Evolutionary conservation across 2,888 invertebrate species (phyloP), one percentile per base, ranked within the genome.

Genomic region (Pyrochroa serraticornis): DNA sequence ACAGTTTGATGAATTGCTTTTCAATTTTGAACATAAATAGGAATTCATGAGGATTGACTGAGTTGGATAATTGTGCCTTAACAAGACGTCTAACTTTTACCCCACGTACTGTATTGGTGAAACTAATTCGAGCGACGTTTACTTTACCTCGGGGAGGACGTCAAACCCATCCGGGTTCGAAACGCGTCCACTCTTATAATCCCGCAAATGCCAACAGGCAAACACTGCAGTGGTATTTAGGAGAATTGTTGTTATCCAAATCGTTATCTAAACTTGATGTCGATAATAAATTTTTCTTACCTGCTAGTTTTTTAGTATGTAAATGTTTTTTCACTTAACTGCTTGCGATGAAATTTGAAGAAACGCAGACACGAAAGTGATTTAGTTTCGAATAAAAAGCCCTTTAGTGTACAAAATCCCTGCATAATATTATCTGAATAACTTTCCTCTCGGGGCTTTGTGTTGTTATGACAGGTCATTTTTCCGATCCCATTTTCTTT

Each of bases 1-100:
- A 63, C 58, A 64, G 57, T 63, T 49, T 62, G 62, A 68, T 56
- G 62, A 65, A 64, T 65, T 48, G 56, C 51, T 59, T 59, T 54
- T 38, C 45, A 50, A 50, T 48, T 48, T 44, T 44, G 31, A 34
- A 43, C 33, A 14, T 43, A 39, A 39, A 39, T 13, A 39, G 39
- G 13, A 39, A 10, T 3, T 6, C 12, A 12, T 3, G 35, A 9
- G 35, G n/a, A 35, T 35, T 22, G 22, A 22, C 22, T 22, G 22
- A 22, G 22, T 22, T 5, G 22, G 22, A 22, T 22, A 5, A 22
- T 22, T 22, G 22, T 22, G 22, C 22, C 22, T 22, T 22, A 22
- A 22, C 22, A 22, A 22, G 22, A 22, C 22, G 22, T n/a, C 22
- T 22, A 22, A 22, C 22, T 22, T 5, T 22, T 22, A 22, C 22